Evolutionary conservation across 2,113 vertebrate genomes (phyloP).

Genomic region (Laterallus jamaicensis): DNA sequence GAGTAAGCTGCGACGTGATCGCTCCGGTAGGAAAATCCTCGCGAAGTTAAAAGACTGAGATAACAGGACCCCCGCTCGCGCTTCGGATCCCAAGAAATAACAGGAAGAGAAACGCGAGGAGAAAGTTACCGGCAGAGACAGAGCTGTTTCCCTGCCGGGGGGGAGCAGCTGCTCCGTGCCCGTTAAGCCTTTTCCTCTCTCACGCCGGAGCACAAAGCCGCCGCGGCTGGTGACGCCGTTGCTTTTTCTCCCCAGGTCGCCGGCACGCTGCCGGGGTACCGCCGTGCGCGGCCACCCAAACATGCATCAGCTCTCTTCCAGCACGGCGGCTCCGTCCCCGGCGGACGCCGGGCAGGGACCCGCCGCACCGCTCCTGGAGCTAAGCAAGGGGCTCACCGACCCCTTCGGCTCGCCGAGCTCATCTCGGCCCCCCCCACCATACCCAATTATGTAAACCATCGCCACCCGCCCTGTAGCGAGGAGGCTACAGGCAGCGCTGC

Average conservation of each 20-base stretch:
- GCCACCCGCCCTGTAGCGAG: neutral
- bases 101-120: neutral
- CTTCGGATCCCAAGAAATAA: neutral
- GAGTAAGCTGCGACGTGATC: neutral
- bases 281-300: neutral
- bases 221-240: neutral
- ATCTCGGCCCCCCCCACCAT: neutral
- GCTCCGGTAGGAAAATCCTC: neutral
- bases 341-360: neutral
- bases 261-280: neutral
- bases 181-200: neutral
- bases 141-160: neutral
- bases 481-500: constrained; percentile 23
- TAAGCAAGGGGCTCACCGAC: neutral
- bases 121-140: neutral
- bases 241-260: neutral
- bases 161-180: neutral
- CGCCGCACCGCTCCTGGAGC: no score
- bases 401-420: neutral
- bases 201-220: neutral
- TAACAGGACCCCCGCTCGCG: neutral
- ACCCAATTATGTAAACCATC: constrained; percentile 4
- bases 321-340: neutral
- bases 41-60: neutral
- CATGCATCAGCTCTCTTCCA: neutral